These are phyloP conservation scores for Bambusicola thoracicus DNA, from an alignment of 2,113 vertebrate species.

Conservation along the genomic window DNA sequence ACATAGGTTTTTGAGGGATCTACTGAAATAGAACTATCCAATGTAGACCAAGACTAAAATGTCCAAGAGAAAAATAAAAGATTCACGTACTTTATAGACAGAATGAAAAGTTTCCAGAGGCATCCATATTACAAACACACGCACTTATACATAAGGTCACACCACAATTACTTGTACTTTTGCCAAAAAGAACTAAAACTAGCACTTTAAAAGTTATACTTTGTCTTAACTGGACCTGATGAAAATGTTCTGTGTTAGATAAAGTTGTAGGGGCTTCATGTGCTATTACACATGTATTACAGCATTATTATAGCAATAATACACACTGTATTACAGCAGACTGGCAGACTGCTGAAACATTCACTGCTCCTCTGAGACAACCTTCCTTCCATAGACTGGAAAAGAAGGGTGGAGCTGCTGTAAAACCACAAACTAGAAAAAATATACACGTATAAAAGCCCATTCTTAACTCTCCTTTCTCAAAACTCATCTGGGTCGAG, in stretches of 20 bases:
- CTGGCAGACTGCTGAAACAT: constrained; percentile 25
- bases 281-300: no score
- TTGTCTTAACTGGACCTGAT: constrained; percentile 16
- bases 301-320: no score
- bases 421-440: neutral
- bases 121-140: constrained; percentile 10
- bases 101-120: constrained; percentile 19
- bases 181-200: constrained; percentile 1
- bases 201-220: neutral
- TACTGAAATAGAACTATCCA: neutral
- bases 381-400: constrained; percentile 18
- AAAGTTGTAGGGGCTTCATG: constrained; percentile 17
- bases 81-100: neutral
- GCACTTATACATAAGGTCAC: neutral
- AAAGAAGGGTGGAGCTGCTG: constrained; percentile 23
- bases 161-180: neutral
- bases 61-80: neutral
- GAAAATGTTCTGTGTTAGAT: constrained; percentile 23
- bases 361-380: constrained; percentile 30
- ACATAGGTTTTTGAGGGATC: neutral
- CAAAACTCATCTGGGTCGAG: neutral
- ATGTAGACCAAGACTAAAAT: neutral
- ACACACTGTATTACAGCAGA: constrained; percentile 15
- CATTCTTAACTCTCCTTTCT: neutral
- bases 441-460: neutral